Conservation (phyloP, 1,140 invertebrate species). For the Orchestia grillus region DNA sequence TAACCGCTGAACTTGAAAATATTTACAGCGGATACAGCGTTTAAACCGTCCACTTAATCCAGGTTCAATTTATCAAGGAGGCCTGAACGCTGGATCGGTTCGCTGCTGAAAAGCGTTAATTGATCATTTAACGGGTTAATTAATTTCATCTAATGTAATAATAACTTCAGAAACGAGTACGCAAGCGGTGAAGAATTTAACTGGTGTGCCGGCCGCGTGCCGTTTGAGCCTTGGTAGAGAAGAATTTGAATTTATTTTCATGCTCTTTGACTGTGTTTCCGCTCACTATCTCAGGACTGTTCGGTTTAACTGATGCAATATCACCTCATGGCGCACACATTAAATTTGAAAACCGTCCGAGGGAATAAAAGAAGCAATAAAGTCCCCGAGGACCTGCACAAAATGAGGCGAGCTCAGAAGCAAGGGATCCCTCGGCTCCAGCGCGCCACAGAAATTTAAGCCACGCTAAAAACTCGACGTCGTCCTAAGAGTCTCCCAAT, state of each 20-base stretch:
- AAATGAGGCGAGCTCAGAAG: background rate
- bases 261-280: too few species aligned
- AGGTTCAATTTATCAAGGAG: background rate
- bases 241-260: background rate
- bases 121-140: background rate
- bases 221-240: background rate
- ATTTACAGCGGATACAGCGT: background rate
- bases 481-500: background rate
- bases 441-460: background rate
- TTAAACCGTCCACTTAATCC: background rate
- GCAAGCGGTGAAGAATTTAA: background rate
- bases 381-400: background rate
- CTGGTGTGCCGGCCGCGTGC: background rate
- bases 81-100: background rate
- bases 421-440: background rate
- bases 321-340: too few species aligned
- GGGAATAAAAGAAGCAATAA: too few species aligned
- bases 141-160: too few species aligned
- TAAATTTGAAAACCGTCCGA: too few species aligned
- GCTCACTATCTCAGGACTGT: too few species aligned
- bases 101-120: background rate
- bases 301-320: too few species aligned
- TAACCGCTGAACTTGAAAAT: background rate
- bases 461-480: background rate
- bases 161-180: too few species aligned